Evolutionary conservation across 2,113 vertebrate species (phyloP), one percentile per base, ranked within the genome.

Genomic region (Carettochelys insculpta): DNA sequence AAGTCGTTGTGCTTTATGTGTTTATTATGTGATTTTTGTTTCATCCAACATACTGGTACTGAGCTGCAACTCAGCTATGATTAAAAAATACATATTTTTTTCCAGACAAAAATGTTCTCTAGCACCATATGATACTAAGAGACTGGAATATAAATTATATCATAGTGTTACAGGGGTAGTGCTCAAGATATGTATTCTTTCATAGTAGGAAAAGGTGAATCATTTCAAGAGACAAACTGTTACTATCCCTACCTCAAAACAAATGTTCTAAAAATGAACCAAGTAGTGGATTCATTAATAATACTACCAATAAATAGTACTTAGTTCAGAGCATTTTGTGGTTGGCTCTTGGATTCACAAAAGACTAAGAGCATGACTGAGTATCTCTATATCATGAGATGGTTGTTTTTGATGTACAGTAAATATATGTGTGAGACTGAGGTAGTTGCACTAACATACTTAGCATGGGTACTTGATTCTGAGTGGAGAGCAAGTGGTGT

Each of bases 371-470:
- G 2, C 6, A 48, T 54, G 53, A 61, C 79, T 51, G 34, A 31
- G 1, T n/a, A 45, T 5, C 12, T 2, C 52, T 82, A 16, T 77
- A 38, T 80, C 31, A 7, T 71, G n/a, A 10, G 54, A 6, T 29
- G 61, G 1, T 22, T 83, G 25, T 31, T 13, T 90, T 90, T 84
- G 61, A 68, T 90, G 19, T 4, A 5, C 45, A 4, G 19, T 1
- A 17, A 83, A 8, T 13, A 6, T 14, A 65, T 8, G 50, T 1
- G 2, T 48, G 5, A 43, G 41, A 7, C 14, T 83, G 8, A n/a
- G 90, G 20, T 12, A 78, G 90, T 91, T 88, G 84, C n/a, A 47
- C 22, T 90, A 87, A 34, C n/a, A 61, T 11, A 4, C 12, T 76
- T 71, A 56, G 43, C 75, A 4, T 85, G 20, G 12, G 43, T 54